Base-by-base conservation (phyloP, 1,140 invertebrate genomes). In the Drosophila ercepeae region DNA sequence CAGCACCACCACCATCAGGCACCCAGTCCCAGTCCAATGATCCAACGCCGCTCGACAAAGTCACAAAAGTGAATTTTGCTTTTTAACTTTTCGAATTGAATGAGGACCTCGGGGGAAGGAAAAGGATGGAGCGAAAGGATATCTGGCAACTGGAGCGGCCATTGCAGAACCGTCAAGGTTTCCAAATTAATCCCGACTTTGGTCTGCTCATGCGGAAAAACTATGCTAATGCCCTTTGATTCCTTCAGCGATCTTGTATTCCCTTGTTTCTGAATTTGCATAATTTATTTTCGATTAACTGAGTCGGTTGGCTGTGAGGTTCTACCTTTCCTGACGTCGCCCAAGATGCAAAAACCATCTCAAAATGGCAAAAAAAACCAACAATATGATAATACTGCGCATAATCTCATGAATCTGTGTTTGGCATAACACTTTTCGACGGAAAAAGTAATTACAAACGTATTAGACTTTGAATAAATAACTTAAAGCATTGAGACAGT, bases 51-150 rank as follows among this genome's bases (percentile, higher is more conserved):
- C 69, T 86, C 71, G 63, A 72, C 71, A 89, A 90, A 90, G 88
- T 90, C 88, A 90, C 72, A 67, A 90, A 90, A 90, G 88, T 79
- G 77, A 88, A 88, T 90, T 81, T 83, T 79, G 64, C 88, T 90
- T 90, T 90, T 90, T 90, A 90, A 90, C 88, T 90, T 89, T 78
- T 86, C 61, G 75, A 78, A 84, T 83, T 86, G 41, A 23, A n/a
- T 23, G 29, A 44, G 34, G 44, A 18, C 16, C 8, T 6, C 39
- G 39, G 16, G 39, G 16, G 39, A 42, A 42, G 39, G 39, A 39
- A 39, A 14, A 39, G 36, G 36, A 39, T 14, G 36, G 44, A 53
- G 52, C 55, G 39, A 44, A 16, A 23, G 36, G 53, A 65, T 41
- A 41, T 49, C 34, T 16, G 16, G n/a, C 23, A 67, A 60, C 68